Percentiles rank a stretch among this genome's conserved stretches.
phyloP scores from a whole-genome alignment of 1,140 invertebrate species.

The Acromyrmex echinatior region DNA sequence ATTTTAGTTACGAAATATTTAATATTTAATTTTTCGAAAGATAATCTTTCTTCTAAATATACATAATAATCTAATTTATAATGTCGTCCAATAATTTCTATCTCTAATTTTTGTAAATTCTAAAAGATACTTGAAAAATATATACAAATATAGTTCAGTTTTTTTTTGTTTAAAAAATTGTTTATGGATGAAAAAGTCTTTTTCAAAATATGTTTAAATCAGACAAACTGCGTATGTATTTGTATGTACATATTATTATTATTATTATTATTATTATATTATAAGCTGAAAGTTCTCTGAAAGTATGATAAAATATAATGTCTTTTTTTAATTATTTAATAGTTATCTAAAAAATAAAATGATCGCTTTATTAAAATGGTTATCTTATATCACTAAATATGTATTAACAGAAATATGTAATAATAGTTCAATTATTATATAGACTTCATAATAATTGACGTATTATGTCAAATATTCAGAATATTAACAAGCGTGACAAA shows the following conservation, averaged over 20 bases:
- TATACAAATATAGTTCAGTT: neutral
- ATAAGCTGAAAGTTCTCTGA: no score
- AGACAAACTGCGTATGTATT: neutral
- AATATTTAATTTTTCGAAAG: neutral
- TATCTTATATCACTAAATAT: neutral
- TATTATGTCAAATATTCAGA: neutral
- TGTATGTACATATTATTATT: neutral
- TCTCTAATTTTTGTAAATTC: neutral
- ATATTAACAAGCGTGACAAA: neutral
- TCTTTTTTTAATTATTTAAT: slow-evolving; percentile 1
- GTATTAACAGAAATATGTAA: neutral
- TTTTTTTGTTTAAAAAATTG: neutral
- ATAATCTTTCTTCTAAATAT: slow-evolving; percentile 15
- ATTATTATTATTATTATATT: neutral
- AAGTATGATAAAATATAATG: neutral
- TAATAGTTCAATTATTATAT: neutral
- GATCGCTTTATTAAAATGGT: neutral
- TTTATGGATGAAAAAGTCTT: neutral
- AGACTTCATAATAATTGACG: neutral
- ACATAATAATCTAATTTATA: neutral
- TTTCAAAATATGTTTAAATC: slow-evolving; percentile 18
- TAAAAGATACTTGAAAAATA: slow-evolving; percentile 7
- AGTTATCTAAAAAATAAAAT: neutral
- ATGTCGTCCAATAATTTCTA: neutral
- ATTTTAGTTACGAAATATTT: neutral